These are phyloP conservation scores for Amblyjoppa fuscipennis DNA, from an alignment of 2,888 invertebrate genomes.

Conservation along the genomic window DNA sequence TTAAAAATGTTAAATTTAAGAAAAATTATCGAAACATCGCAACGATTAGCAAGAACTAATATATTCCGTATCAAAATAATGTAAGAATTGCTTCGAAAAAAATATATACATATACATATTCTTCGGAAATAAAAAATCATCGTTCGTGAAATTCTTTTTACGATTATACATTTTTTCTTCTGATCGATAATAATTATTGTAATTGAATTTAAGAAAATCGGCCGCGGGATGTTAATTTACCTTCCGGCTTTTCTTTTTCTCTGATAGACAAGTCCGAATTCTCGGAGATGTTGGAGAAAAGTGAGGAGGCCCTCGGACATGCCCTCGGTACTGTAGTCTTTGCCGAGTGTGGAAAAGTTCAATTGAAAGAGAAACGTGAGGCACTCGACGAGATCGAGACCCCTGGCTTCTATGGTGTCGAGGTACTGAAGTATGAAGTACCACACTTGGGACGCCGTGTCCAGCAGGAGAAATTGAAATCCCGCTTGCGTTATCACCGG, in stretches of 20 bases:
- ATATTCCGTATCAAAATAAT: neutral
- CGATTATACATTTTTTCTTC: no score
- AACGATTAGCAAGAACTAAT: neutral
- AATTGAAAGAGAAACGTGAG: conserved; percentile 98
- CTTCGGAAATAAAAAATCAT: no score
- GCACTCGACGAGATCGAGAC: conserved; percentile 95
- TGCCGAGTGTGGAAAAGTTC: conserved; percentile 97
- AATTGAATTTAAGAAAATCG: neutral
- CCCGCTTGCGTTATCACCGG: conserved; percentile 97
- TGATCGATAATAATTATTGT: no score
- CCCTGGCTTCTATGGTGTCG: conserved; percentile 95
- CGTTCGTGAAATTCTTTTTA: no score
- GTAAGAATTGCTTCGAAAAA: no score
- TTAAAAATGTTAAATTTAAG: no score
- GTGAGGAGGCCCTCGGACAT: conserved; percentile 95
- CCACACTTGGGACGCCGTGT: conserved; percentile 98
- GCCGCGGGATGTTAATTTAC: conserved; percentile 84
- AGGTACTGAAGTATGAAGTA: conserved; percentile 98
- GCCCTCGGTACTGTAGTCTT: conserved; percentile 98
- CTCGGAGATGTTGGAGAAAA: conserved; percentile 97
- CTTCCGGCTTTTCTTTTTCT: conserved; percentile 89
- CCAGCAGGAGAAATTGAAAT: conserved; percentile 98
- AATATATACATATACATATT: no score
- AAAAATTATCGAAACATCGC: conserved; percentile 16
- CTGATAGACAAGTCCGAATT: conserved; percentile 99